Evolutionary conservation across 1,140 invertebrate species (phyloP).

Genomic region (Linepithema humile): DNA sequence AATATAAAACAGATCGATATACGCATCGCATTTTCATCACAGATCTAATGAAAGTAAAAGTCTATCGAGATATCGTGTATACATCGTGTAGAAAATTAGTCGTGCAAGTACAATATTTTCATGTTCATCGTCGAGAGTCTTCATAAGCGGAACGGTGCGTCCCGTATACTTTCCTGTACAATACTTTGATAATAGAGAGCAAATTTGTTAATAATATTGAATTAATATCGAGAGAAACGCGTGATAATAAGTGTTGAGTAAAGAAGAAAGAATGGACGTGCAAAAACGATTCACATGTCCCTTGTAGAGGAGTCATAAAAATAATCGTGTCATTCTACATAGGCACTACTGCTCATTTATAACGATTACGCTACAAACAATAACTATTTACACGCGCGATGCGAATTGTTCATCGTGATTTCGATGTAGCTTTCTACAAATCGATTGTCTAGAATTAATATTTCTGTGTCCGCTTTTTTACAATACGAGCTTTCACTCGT

Average conservation of each 20-base stretch:
- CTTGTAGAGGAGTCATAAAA: constrained; percentile 56
- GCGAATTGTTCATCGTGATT: constrained; percentile 57
- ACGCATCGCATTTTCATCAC: constrained; percentile 55
- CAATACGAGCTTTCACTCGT: background rate
- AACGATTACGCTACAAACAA: constrained; percentile 59
- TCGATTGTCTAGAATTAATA: constrained; percentile 65
- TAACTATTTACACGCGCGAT: constrained; percentile 64
- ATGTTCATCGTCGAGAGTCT: constrained; percentile 27
- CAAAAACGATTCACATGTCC: constrained; percentile 14
- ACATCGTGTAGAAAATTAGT: constrained; percentile 56
- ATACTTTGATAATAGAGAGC: constrained; percentile 71
- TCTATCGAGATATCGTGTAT: constrained; percentile 54
- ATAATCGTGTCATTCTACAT: constrained; percentile 59
- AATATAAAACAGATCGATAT: constrained; percentile 50
- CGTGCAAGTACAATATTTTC: constrained; percentile 50
- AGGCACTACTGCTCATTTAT: constrained; percentile 59
- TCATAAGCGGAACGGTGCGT: constrained; percentile 32
- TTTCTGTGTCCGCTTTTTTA: constrained; percentile 25
- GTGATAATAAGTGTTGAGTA: constrained; percentile 16
- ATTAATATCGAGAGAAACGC: constrained; percentile 52
- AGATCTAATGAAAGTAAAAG: constrained; percentile 65
- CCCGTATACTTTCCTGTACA: constrained; percentile 52
- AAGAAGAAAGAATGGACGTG: constrained; percentile 34
- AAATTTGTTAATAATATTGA: constrained; percentile 58
- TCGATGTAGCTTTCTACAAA: constrained; percentile 63